phyloP scores from a whole-genome alignment of 2,888 invertebrate genomes.

The Stenotaenia linearis region DNA sequence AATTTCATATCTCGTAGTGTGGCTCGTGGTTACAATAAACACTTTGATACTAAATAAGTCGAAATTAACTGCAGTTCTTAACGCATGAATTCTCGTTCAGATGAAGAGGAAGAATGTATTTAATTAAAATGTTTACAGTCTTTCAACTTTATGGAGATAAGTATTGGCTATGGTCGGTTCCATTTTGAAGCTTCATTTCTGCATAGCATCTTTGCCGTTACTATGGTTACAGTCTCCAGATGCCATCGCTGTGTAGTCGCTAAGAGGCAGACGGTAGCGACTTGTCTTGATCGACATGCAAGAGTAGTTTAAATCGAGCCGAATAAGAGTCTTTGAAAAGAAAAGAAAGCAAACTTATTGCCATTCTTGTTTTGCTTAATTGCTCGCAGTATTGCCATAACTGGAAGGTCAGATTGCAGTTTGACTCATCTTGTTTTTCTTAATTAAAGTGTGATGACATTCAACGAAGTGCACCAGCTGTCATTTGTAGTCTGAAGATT shows the following conservation, averaged over 20 bases:
- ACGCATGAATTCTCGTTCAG: not conserved
- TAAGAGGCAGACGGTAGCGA: not conserved
- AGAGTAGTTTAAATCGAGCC: not conserved
- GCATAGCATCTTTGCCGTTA: not conserved
- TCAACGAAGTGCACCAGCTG: not conserved
- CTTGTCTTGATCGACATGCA: not conserved
- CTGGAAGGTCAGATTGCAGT: not conserved
- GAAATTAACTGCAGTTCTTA: too few species aligned
- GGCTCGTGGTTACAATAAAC: too few species aligned
- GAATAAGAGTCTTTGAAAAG: not conserved
- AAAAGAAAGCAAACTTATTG: not conserved
- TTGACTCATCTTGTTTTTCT: not conserved
- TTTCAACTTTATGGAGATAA: not conserved
- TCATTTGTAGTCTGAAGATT: not conserved
- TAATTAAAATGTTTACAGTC: not conserved
- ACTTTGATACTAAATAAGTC: too few species aligned
- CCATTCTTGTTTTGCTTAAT: not conserved
- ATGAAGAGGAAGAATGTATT: not conserved
- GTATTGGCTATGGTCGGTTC: not conserved
- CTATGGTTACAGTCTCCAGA: not conserved
- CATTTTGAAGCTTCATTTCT: not conserved
- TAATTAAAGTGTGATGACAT: conserved; percentile 4
- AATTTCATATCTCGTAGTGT: too few species aligned
- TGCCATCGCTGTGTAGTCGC: not conserved
- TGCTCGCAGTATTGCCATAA: not conserved